A percentile compares a stretch with the other conserved stretches of the same genome.
Conservation (phyloP, 2,888 invertebrate species). For the Drosophila parthenogenetica region DNA sequence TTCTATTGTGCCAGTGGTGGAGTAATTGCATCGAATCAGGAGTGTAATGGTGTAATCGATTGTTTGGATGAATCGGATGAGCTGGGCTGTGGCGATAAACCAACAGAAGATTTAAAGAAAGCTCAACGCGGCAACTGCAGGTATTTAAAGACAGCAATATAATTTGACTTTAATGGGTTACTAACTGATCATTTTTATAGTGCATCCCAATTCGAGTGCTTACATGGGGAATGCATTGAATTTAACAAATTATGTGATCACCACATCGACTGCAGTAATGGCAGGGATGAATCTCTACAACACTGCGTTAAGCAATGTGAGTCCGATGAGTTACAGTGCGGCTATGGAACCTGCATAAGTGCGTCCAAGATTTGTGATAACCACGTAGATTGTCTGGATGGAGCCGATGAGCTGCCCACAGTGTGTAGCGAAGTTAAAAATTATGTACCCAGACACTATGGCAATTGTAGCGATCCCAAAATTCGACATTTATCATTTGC, state of each 20-base stretch:
- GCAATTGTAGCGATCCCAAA: slow-evolving; percentile 4
- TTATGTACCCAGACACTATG: neutral
- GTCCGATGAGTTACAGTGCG: slow-evolving; percentile 23
- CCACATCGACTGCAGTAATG: slow-evolving; percentile 27
- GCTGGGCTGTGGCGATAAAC: neutral
- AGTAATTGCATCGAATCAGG: neutral
- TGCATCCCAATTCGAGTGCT: neutral
- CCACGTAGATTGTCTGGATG: slow-evolving; percentile 29
- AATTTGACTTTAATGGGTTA: neutral
- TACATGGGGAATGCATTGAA: slow-evolving; percentile 5
- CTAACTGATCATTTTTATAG: neutral
- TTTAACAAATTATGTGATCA: fast-evolving
- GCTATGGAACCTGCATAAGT: slow-evolving; percentile 18
- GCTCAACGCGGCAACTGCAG: neutral
- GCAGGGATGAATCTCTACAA: slow-evolving; percentile 26
- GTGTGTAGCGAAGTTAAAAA: neutral
- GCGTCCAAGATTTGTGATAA: slow-evolving; percentile 6
- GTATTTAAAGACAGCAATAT: neutral
- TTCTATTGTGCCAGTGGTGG: slow-evolving; percentile 32
- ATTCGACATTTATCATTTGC: neutral
- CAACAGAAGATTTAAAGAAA: neutral
- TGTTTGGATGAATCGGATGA: slow-evolving; percentile 32
- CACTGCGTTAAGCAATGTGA: neutral
- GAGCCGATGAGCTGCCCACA: slow-evolving; percentile 22
- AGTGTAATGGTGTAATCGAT: neutral